Evolutionary conservation across 2,888 invertebrate species (phyloP).

Genomic region (Heliconius cydno): DNA sequence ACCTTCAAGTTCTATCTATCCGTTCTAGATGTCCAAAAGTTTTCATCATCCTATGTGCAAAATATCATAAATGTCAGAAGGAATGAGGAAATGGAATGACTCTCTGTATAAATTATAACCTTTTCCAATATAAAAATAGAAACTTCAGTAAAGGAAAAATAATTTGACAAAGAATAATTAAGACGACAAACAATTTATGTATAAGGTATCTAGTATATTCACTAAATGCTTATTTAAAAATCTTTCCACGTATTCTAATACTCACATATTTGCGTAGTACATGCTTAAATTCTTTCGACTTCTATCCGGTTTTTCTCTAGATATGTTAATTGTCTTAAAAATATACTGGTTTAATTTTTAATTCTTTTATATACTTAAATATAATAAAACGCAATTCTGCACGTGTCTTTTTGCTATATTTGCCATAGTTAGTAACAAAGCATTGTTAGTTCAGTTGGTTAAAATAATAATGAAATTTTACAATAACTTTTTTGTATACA

Average conservation of each 20-base stretch:
- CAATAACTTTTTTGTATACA: background rate
- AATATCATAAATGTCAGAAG: background rate
- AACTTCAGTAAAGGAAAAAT: background rate
- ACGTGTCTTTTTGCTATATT: background rate
- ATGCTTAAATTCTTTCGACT: background rate
- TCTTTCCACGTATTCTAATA: background rate
- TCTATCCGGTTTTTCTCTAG: constrained; percentile 1
- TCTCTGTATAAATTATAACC: background rate
- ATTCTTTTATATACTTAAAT: background rate
- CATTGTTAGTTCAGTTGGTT: constrained; percentile 5
- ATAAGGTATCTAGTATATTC: background rate
- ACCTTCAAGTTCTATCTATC: background rate
- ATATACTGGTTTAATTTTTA: background rate
- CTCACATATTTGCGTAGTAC: background rate
- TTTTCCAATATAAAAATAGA: background rate
- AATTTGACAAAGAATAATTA: background rate
- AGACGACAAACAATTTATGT: background rate
- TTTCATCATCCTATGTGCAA: background rate
- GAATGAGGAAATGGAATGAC: background rate
- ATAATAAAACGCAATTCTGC: background rate
- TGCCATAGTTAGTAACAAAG: background rate
- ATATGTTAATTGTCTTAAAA: constrained; percentile 3
- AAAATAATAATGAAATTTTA: background rate
- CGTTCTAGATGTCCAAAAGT: background rate
- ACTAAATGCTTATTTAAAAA: background rate